Base-by-base conservation (phyloP, 1,140 invertebrate species). In the Papilio aristodemus region DNA sequence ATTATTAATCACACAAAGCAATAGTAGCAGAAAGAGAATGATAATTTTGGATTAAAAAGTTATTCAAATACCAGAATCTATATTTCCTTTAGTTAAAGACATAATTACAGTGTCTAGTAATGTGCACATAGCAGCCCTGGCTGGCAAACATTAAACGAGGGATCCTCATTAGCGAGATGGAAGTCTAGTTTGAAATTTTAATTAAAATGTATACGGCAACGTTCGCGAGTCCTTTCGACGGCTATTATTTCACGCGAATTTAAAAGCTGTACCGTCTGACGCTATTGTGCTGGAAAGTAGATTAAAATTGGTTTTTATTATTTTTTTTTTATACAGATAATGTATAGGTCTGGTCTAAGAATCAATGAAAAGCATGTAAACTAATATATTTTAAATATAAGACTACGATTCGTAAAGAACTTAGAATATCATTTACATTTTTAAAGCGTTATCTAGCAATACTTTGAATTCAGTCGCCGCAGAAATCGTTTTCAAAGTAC, bases 101-200 rank as follows among this genome's bases (percentile, higher is more conserved):
- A 19, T 9, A 10, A 46, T 46, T 19, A 50, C 10, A 50, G 19
- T 50, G 8, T 22, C 10, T 25, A 22, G 46, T 50, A 11, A 50
- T 22, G 11, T 8, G 38, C 6, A 13, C 7, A 7, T 41, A 8
- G 17, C 60, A 63, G 37, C 60, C 60, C 60, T 63, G 60, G 22
- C 38, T 27, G 38, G 22, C 63, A 43, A 64, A 41, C 75, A 68
- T 70, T 69, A 74, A 72, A 64, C 68, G 71, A 75, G 74, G 71
- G 60, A 64, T 38, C 57, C 70, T 78, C 76, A 81, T 81, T 81
- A 81, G 75, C 67, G 73, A 76, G 74, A 76, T 79, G 67, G 70
- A 46, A 71, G 66, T 46, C 63, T 50, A 66, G 39, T 66, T 66
- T 66, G 63, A 66, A 66, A 66, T 66, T 66, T 66, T 66, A 66